Evolutionary conservation across 2,797 vertebrate species (phyloP).

Genomic region (Sternotherus odoratus): DNA sequence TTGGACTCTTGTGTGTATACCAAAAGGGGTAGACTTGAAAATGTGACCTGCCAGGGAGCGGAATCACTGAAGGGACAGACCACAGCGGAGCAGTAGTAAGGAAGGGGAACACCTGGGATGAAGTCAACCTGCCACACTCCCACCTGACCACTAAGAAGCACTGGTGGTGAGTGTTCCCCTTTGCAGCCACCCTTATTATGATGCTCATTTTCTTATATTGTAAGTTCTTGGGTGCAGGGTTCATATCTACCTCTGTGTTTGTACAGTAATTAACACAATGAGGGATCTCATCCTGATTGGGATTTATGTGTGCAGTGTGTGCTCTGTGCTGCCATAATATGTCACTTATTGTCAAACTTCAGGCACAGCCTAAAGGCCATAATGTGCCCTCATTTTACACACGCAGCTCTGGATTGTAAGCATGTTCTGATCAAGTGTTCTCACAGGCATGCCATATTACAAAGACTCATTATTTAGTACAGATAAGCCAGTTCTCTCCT

Average conservation of each 20-base stretch:
- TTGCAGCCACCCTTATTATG: background rate
- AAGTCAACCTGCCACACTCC: too few species aligned
- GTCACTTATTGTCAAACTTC: constrained; percentile 37
- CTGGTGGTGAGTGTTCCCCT: too few species aligned
- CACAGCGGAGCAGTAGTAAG: too few species aligned
- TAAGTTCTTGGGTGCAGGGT: background rate
- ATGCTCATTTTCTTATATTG: background rate
- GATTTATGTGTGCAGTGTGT: background rate
- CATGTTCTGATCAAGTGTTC: constrained; percentile 26
- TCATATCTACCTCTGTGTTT: background rate
- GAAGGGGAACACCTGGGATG: too few species aligned
- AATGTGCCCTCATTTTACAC: background rate
- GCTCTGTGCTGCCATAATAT: constrained; percentile 8
- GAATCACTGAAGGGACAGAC: too few species aligned
- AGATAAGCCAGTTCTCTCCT: constrained; percentile 36
- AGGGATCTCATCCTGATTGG: background rate
- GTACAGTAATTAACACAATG: background rate
- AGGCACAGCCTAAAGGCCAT: constrained; percentile 36
- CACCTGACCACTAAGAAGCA: too few species aligned
- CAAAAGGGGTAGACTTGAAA: too few species aligned
- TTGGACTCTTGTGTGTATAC: too few species aligned
- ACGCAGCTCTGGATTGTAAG: constrained; percentile 30
- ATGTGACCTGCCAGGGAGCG: too few species aligned
- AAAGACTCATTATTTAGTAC: background rate
- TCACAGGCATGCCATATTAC: constrained; percentile 24